Conservation (phyloP, 92 coral and sea anemone genomes). For the Bergia puertoricense region DNA sequence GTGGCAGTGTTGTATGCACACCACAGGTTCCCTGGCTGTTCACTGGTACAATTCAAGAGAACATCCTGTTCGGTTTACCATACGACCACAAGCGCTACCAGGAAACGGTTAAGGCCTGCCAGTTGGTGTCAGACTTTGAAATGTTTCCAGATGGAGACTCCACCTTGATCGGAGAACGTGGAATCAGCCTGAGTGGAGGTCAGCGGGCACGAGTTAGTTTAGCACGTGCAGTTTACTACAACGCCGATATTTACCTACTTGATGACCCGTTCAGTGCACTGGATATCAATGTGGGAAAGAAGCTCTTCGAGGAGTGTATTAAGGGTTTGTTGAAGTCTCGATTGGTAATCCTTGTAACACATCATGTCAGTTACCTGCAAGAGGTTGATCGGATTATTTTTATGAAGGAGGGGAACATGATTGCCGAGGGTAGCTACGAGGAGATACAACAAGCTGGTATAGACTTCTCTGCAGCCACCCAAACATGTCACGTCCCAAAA, state of each 20-base stretch:
- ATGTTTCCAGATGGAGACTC: constrained; percentile 33
- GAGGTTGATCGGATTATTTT: constrained; percentile 34
- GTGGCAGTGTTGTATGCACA: constrained; percentile 2
- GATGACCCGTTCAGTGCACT: constrained; percentile 39
- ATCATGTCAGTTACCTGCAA: constrained; percentile 30
- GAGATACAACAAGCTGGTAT: constrained; percentile 26
- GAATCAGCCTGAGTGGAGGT: constrained; percentile 32
- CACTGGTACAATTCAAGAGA: constrained; percentile 31
- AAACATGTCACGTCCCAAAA: background rate
- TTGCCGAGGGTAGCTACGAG: constrained; percentile 17
- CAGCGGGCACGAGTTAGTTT: constrained; percentile 42
- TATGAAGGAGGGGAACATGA: constrained; percentile 34
- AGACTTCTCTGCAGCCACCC: constrained; percentile 6
- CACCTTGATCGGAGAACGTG: constrained; percentile 40
- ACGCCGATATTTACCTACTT: constrained; percentile 27
- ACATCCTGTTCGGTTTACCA: constrained; percentile 34
- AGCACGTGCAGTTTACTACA: constrained; percentile 40
- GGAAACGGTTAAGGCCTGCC: constrained; percentile 29
- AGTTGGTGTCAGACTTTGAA: constrained; percentile 33
- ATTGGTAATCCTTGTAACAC: constrained; percentile 35
- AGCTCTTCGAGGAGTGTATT: constrained; percentile 24
- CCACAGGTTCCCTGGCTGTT: constrained; percentile 39
- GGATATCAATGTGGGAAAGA: constrained; percentile 34
- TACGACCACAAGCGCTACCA: constrained; percentile 32
- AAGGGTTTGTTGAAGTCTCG: constrained; percentile 24